Percentiles rank a stretch among this genome's conserved stretches.
Evolutionary conservation across 2,888 invertebrate genomes (phyloP).

Genomic region (Tholera decimalis): DNA sequence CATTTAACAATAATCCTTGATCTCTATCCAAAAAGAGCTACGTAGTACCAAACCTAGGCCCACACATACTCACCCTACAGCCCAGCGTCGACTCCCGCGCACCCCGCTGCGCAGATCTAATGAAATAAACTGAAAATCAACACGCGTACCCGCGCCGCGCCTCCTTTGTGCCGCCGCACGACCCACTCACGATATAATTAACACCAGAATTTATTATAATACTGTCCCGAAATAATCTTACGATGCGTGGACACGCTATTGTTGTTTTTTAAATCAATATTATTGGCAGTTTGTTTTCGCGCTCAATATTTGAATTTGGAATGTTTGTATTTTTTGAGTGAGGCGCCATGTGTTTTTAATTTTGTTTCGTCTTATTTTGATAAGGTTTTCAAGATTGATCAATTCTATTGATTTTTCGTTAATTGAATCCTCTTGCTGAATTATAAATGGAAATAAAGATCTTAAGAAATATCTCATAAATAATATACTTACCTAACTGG

Average conservation of each 20-base stretch:
- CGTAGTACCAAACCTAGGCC: conserved; percentile 19
- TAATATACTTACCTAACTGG: neutral
- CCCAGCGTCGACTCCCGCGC: conserved; percentile 77
- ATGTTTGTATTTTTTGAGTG: conserved; percentile 45
- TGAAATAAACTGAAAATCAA: conserved; percentile 92
- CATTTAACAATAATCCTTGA: neutral
- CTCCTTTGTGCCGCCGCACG: conserved; percentile 74
- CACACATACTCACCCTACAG: conserved; percentile 70
- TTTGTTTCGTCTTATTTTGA: neutral
- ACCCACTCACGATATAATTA: conserved; percentile 86
- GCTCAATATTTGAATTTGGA: conserved; percentile 52
- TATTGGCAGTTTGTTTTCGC: conserved; percentile 66
- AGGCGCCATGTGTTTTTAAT: conserved; percentile 27
- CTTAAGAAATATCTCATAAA: too few relatives aligned
- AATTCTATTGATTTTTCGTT: neutral
- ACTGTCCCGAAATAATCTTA: conserved; percentile 74
- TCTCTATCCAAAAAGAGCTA: neutral
- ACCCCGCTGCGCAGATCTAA: conserved; percentile 89
- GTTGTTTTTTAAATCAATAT: conserved; percentile 70
- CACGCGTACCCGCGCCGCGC: conserved; percentile 78
- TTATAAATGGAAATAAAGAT: neutral
- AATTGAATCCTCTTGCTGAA: neutral
- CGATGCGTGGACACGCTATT: conserved; percentile 81
- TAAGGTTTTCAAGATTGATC: conserved; percentile 4
- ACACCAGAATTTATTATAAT: conserved; percentile 86